Base-by-base conservation (phyloP, 1,140 invertebrate species). In the Ostrea edulis region DNA sequence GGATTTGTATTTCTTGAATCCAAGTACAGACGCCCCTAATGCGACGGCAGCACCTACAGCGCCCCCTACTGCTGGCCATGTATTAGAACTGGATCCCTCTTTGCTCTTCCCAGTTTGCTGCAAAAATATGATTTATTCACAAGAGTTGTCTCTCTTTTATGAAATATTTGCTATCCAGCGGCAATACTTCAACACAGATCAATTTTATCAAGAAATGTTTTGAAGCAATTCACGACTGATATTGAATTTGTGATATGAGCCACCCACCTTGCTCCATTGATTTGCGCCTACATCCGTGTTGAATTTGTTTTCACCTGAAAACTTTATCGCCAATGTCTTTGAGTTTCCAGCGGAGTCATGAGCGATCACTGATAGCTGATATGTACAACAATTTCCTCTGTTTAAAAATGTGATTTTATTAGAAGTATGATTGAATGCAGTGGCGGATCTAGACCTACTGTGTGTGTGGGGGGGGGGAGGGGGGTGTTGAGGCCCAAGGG, bases 61-160 rank as follows among this genome's bases (percentile, higher is more conserved):
- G 29, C 22, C 25, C 22, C 68, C 68, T 17, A 77, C 25, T 4
- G 68, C 68, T 29, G 35, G 12, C 68, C 68, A 77, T 35, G 14
- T 8, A 29, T 22, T 29, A 14, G 25, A 35, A 17, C 14, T 35
- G 29, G 68, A 77, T 25, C 29, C 25, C 0, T 29, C 12, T 25
- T 77, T 77, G 8, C 25, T 29, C 25, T 25, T 71, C 12, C 22
- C 22, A 22, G 25, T 71, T 71, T 25, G 25, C 68, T 77, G 9
- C 25, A 77, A 77, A 29, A 77, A 29, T 4, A 44, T 35, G 14
- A 77, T 12, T 29, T 77, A 14, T 29, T 62, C 55, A 62, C 55
- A 5, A 29, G 68, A 71, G 68, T 71, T 71, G 8, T 71, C 22
- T 71, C 22, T 29, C 68, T 71, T 71, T 71, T 71, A 71, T 29